Conservation (phyloP, 2,113 vertebrate genomes). For the Proterorhinus semilunaris region DNA sequence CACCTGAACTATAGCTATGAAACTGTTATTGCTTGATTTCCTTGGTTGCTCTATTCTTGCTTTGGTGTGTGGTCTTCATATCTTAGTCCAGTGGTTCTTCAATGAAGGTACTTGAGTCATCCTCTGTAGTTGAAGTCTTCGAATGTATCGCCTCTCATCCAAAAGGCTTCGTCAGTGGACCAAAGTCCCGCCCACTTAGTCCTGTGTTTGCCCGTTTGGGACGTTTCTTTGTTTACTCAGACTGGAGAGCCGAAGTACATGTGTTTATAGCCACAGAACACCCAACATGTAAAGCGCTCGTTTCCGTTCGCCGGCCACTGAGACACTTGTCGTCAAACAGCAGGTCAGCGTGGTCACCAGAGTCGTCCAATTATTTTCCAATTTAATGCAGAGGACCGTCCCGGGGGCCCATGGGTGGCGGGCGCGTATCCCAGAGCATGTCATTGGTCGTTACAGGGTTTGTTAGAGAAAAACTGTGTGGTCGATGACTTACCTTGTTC, state of each 20-base stretch:
- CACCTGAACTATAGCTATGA: no score
- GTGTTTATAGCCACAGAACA: slow-evolving; percentile 53
- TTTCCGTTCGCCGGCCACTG: slow-evolving; percentile 27
- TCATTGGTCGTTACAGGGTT: slow-evolving; percentile 51
- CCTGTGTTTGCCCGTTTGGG: slow-evolving; percentile 26
- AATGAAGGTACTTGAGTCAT: no score
- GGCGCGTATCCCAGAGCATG: slow-evolving; percentile 19
- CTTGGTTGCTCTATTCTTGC: background rate
- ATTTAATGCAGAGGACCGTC: slow-evolving; percentile 31
- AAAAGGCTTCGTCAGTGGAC: no score
- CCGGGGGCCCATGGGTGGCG: slow-evolving; percentile 14
- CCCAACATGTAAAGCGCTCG: slow-evolving; percentile 33
- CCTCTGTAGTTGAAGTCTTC: no score
- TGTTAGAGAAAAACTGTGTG: slow-evolving; percentile 47
- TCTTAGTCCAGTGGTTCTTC: slow-evolving; percentile 21
- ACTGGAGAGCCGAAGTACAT: slow-evolving; percentile 27
- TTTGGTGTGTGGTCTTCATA: slow-evolving; percentile 9
- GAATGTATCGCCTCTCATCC: no score
- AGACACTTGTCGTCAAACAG: slow-evolving; percentile 44
- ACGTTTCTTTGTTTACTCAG: slow-evolving; percentile 53
- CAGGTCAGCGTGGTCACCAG: slow-evolving; percentile 19
- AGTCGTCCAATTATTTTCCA: slow-evolving; percentile 38
- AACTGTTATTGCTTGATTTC: background rate
- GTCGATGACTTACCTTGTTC: slow-evolving; percentile 58
- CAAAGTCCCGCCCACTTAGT: no score